A percentile compares a stretch with the other conserved stretches of the same genome.
phyloP scores from a whole-genome alignment of 2,888 invertebrate species.

The Zeuzera pyrina region DNA sequence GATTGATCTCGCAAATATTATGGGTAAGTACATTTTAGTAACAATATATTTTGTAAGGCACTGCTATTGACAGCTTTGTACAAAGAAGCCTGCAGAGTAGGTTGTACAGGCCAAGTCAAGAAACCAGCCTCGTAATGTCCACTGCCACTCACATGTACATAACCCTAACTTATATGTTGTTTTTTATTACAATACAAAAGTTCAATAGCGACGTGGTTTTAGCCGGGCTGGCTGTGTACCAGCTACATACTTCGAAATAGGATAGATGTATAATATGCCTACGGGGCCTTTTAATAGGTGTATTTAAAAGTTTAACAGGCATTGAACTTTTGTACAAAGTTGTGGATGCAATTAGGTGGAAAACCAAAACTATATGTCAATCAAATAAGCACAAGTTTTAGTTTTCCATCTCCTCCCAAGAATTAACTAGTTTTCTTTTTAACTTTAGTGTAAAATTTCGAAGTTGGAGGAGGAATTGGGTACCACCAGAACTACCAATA shows the following conservation, averaged over 20 bases:
- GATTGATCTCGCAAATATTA: slow-evolving; percentile 31
- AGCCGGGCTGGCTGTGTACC: not conserved
- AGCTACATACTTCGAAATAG: no score
- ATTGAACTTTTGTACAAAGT: slow-evolving; percentile 65
- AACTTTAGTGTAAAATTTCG: slow-evolving; percentile 46
- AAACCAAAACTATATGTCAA: no score
- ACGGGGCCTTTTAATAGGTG: not conserved
- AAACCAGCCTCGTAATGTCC: slow-evolving; percentile 37
- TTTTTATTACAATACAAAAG: slow-evolving; percentile 42
- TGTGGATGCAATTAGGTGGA: slow-evolving; percentile 30
- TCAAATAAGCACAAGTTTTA: no score
- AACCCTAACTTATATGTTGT: slow-evolving; percentile 12
- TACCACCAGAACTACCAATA: slow-evolving; percentile 31
- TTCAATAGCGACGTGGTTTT: slow-evolving; percentile 31
- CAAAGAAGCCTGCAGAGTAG: slow-evolving; percentile 41
- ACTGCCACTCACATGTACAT: slow-evolving; percentile 40
- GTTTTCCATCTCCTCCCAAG: not conserved
- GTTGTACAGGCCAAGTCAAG: slow-evolving; percentile 15
- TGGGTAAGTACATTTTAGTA: slow-evolving; percentile 38
- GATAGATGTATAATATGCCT: not conserved
- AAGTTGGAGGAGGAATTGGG: slow-evolving; percentile 38
- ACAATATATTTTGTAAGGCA: slow-evolving; percentile 4
- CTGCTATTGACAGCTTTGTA: slow-evolving; percentile 53
- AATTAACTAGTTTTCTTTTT: slow-evolving; percentile 30
- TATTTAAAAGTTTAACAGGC: slow-evolving; percentile 25